Evolutionary conservation across 2,113 vertebrate genomes (phyloP).

Genomic region (Mobula hypostoma): DNA sequence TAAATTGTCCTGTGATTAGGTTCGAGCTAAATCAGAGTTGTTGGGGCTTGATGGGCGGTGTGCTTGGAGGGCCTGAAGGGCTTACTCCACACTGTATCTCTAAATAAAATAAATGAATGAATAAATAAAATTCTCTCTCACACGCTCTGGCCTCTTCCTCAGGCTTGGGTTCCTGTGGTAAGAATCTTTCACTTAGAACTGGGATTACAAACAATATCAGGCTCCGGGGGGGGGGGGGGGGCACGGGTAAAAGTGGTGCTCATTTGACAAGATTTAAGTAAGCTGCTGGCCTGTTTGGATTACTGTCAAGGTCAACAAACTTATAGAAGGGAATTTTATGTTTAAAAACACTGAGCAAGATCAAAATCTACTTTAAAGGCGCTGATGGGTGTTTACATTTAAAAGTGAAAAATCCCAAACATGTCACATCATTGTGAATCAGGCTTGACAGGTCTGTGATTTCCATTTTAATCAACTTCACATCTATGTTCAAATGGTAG

Average conservation of each 20-base stretch:
- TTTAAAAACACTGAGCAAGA: background rate
- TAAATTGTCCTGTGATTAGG: too few relatives aligned
- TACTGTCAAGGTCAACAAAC: background rate
- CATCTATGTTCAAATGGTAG: background rate
- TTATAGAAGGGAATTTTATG: background rate
- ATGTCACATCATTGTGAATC: background rate
- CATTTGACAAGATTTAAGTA: background rate
- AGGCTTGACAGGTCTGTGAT: background rate
- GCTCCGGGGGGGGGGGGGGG: background rate
- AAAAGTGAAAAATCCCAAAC: conserved; percentile 8
- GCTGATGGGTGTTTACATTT: background rate
- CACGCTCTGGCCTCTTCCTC: too few relatives aligned
- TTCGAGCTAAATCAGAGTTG: too few relatives aligned
- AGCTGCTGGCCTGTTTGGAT: background rate
- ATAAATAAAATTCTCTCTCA: too few relatives aligned
- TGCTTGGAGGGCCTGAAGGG: too few relatives aligned
- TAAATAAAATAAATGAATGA: too few relatives aligned
- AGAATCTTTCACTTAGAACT: background rate
- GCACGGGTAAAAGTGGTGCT: background rate
- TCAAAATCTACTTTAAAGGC: background rate
- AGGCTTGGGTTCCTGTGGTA: background rate
- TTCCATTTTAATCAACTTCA: background rate
- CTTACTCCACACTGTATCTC: too few relatives aligned
- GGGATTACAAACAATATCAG: background rate
- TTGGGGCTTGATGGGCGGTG: too few relatives aligned